Base-by-base conservation (phyloP, 2,113 vertebrate genomes). In the Paradoxurus hermaphroditus region DNA sequence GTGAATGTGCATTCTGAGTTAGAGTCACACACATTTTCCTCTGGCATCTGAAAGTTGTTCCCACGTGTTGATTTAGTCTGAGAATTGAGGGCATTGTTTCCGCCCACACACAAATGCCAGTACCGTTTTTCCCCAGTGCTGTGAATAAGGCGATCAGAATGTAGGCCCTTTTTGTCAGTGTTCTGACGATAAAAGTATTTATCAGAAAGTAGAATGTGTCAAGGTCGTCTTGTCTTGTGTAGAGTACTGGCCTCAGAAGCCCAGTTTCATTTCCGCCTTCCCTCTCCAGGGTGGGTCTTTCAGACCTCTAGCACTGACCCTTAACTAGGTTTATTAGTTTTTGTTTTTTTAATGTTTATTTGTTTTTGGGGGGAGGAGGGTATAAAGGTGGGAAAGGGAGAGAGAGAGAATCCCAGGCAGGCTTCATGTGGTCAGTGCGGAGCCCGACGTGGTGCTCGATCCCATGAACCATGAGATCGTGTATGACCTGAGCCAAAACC, bases 41-140 rank as follows among this genome's bases (percentile, higher is more conserved):
- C 82, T 91, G 95, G 92, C 91, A 77, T 96, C 94, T 94, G 59
- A 87, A 67, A 68, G 85, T 70, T 36, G 41, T 97, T 97, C 95
- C 98, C 97, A 97, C 85, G 4, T 97, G 97, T 95, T 78, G 94
- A 86, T 94, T 90, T 94, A 88, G 95, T 41, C 81, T 95, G 85
- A 97, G 97, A 98, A 98, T 94, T 23, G 70, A 97, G 83, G 53
- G 77, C 88, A 95, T 96, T 98, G 97, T 98, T 98, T 81, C 89
- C 96, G 92, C 91, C 96, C 88, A 97, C 96, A 70, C 82, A 92
- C 91, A 94, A 94, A 97, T 98, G 93, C 93, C 67, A 85, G 84
- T 65, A 25, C 87, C 62, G 49, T 93, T 96, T 77, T 67, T 78
- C 39, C 75, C 95, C 86, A 41, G 14, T 72, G 39, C 70, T 83